Evolutionary conservation across 2,113 vertebrate genomes (phyloP).

Genomic region (Shinisaurus crocodilurus): DNA sequence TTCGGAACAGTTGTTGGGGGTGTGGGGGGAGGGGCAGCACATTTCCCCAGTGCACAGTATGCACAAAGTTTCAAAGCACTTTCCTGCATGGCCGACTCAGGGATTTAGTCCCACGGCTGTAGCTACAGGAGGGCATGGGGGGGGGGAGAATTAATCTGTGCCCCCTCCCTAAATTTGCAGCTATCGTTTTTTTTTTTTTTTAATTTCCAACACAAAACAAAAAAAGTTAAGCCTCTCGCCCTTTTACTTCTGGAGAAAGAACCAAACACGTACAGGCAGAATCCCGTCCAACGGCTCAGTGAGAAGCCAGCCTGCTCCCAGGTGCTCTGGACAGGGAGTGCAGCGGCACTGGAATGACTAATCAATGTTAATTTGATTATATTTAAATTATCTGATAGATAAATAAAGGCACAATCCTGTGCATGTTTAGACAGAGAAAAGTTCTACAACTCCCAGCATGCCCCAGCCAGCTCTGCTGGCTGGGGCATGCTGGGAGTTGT

Average conservation of each 20-base stretch:
- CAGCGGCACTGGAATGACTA: no score
- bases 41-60: not conserved
- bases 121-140: not conserved
- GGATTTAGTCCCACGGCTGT: not conserved
- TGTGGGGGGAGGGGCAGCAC: not conserved
- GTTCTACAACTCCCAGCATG: no score
- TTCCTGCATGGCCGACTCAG: no score
- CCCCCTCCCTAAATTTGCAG: not conserved
- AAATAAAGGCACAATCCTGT: no score
- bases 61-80: not conserved
- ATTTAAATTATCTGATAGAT: no score
- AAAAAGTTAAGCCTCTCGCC: not conserved
- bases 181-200: no score
- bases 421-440: no score
- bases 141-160: not conserved
- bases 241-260: not conserved
- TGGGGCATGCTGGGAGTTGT: no score
- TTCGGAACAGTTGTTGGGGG: not conserved
- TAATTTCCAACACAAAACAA: not conserved
- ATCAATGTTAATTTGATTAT: no score
- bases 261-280: not conserved
- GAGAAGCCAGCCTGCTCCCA: not conserved
- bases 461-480: no score
- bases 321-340: no score
- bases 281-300: not conserved